These are phyloP conservation scores for Siderastrea siderea DNA, from an alignment of 92 coral and sea anemone species.

Conservation along the genomic window DNA sequence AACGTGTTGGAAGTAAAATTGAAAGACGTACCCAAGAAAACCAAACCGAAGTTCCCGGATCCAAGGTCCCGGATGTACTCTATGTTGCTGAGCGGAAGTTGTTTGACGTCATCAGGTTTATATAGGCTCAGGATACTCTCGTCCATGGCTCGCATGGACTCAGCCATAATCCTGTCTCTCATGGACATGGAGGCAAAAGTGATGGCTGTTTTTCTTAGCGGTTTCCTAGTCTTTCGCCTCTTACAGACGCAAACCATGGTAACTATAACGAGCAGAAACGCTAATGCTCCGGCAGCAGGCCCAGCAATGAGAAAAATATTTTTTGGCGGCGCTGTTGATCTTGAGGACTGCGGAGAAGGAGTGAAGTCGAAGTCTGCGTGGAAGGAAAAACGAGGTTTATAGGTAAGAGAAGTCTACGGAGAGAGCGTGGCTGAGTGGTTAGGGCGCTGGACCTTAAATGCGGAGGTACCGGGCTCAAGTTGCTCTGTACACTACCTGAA, in stretches of 20 bases:
- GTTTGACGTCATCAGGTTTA: constrained; percentile 86
- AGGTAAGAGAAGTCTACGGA: too few relatives aligned
- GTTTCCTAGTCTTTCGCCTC: constrained; percentile 35
- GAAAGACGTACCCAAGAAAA: constrained; percentile 84
- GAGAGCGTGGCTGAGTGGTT: too few relatives aligned
- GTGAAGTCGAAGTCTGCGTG: too few relatives aligned
- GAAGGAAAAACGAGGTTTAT: too few relatives aligned
- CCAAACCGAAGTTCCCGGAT: constrained; percentile 97
- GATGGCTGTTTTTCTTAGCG: constrained; percentile 49
- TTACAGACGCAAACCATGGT: constrained; percentile 24
- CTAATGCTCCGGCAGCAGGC: too few relatives aligned
- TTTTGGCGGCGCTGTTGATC: too few relatives aligned
- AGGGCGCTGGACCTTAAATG: too few relatives aligned
- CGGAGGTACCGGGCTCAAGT: too few relatives aligned
- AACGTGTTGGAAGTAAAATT: too few relatives aligned
- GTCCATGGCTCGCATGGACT: constrained; percentile 85
- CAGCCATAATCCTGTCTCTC: constrained; percentile 91
- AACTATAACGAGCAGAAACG: not conserved
- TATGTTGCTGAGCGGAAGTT: constrained; percentile 89
- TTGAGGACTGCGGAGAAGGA: too few relatives aligned
- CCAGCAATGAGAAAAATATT: too few relatives aligned
- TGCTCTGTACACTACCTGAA: too few relatives aligned
- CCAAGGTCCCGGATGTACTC: constrained; percentile 96
- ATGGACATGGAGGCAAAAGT: constrained; percentile 86
- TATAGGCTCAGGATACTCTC: constrained; percentile 79